phyloP scores from a whole-genome alignment of 2,113 vertebrate species.

The Lepisosteus oculatus region DNA sequence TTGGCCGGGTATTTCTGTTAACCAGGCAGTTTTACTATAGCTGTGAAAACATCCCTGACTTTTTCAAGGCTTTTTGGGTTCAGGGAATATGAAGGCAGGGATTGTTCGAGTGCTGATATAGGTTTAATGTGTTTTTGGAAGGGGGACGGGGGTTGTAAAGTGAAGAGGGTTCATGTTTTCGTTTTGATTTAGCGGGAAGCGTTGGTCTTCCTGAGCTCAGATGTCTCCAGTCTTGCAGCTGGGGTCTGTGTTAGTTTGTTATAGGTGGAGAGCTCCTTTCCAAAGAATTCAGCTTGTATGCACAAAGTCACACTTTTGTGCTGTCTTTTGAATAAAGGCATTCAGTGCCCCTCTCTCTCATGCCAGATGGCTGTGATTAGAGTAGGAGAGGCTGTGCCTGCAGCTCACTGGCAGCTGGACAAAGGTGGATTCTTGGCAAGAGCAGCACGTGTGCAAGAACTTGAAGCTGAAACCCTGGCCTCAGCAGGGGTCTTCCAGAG shows the following conservation, averaged over 20 bases:
- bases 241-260: conserved; percentile 22
- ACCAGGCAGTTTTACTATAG: conserved; percentile 35
- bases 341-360: conserved; percentile 20
- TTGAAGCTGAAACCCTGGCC: neutral
- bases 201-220: neutral
- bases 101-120: conserved; percentile 35
- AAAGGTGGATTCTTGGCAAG: conserved; percentile 23
- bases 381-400: conserved; percentile 16
- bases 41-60: conserved; percentile 36
- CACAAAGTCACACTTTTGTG: conserved; percentile 21
- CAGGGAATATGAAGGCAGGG: conserved; percentile 27
- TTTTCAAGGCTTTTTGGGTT: conserved; percentile 27
- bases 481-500: conserved; percentile 15
- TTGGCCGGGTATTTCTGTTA: conserved; percentile 29
- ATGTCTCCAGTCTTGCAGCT: neutral
- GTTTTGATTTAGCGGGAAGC: neutral
- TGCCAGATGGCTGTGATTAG: conserved; percentile 28
- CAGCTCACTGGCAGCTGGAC: conserved; percentile 24
- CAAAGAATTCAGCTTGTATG: conserved; percentile 13
- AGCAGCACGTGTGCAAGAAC: neutral
- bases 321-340: conserved; percentile 7
- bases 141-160: neutral
- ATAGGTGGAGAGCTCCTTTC: conserved; percentile 23
- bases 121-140: conserved; percentile 12
- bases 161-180: conserved; percentile 2